Base-by-base conservation (phyloP, 2,888 invertebrate species). In the Gandaritis pyraliata region DNA sequence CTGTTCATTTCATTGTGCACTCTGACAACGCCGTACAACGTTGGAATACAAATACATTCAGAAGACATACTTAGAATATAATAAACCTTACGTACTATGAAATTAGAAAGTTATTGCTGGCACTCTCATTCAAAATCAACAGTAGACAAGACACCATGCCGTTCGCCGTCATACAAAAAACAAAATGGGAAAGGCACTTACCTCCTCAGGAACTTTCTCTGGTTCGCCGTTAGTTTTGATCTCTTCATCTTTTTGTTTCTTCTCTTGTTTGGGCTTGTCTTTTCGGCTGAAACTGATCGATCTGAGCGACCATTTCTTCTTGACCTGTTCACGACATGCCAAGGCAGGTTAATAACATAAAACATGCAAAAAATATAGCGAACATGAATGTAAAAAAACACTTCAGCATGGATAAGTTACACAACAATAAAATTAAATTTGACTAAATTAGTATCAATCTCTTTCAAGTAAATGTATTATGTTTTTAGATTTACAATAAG, bases 291-390 rank as follows among this genome's bases (percentile, higher is more conserved):
- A 97, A 82, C 96, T 96, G 92, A 97, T 95, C 82, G 95, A 96
- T 81, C 97, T 95, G 89, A 97, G 95, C 77, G 96, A 97, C 96
- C 96, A 97, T 93, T 97, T 97, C 94, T 96, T 97, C 94, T 96
- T 97, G 75, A 95, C 93, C 93, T 94, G 92, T 69, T 80, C 74
- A 75, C 74, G 74, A 83, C 77, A 81, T 81, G 78, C 76, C 72
- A 57, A 61, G 64, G 41, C 30, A 43, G 69, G 73, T 85, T 85
- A 83, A 75, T 72, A 76, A 78, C 71, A 68, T 72, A 53, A 72
- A 73, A 68, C 81, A 82, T 81, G 81, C 79, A 67, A 70, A 58
- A 64, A 58, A 23, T 23, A 5, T 29, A 70, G 62, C 55, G 46
- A 58, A 13, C 3, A 56, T 15, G 23, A 57, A 50, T 46, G 46